A percentile compares a stretch with the other conserved stretches of the same genome.
phyloP scores from a whole-genome alignment of 92 coral and sea anemone genomes.

The Porites divaricata region DNA sequence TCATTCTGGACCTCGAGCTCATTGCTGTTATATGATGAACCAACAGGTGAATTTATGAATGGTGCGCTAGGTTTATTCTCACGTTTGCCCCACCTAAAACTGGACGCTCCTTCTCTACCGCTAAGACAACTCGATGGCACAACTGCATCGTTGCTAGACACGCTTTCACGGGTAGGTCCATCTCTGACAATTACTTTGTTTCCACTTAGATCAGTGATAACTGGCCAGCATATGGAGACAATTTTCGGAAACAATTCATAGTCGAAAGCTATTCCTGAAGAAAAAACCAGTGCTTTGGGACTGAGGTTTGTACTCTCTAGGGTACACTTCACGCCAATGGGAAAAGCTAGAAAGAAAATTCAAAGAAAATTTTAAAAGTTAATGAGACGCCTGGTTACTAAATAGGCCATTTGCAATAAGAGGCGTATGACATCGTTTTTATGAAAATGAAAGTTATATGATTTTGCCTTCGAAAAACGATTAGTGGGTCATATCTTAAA shows the following conservation, averaged over 20 bases:
- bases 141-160: not conserved
- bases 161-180: not conserved
- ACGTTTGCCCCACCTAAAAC: conserved; percentile 17
- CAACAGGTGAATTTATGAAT: not conserved
- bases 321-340: not conserved
- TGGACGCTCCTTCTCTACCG: not conserved
- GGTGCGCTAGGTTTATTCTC: not conserved
- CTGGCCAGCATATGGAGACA: conserved; percentile 28
- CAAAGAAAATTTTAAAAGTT: not conserved
- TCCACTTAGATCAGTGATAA: not conserved
- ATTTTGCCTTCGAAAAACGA: no score
- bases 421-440: no score
- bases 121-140: not conserved
- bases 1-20: not conserved
- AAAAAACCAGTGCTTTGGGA: conserved; percentile 14
- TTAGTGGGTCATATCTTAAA: no score
- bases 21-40: conserved; percentile 1
- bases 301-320: not conserved
- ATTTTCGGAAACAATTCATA: conserved; percentile 31
- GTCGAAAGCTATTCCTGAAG: conserved; percentile 32
- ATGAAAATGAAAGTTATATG: no score
- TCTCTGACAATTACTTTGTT: not conserved
- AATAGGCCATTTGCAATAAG: no score
- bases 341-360: not conserved
- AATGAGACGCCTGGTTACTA: not conserved